These are phyloP conservation scores for Stenolophus ochropezus DNA, from an alignment of 2,888 invertebrate genomes.

Conservation along the genomic window DNA sequence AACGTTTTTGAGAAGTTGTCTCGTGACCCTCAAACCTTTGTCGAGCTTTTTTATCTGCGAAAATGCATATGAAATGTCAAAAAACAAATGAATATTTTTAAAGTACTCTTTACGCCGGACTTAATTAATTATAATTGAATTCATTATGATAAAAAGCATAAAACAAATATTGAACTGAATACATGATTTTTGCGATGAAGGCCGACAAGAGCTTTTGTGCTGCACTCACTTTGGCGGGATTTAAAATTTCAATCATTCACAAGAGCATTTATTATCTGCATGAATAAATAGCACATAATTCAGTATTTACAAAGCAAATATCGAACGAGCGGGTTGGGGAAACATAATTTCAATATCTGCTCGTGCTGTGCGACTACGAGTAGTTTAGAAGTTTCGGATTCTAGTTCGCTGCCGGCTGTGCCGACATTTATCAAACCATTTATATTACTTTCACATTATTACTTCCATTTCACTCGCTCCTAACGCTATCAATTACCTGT, in stretches of 20 bases:
- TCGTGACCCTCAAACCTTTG: too few species aligned
- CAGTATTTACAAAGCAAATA: constrained; percentile 15
- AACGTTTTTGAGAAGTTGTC: too few species aligned
- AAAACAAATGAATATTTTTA: too few species aligned
- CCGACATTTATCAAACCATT: constrained; percentile 30
- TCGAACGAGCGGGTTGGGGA: not conserved
- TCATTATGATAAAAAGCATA: not conserved
- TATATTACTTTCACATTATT: constrained; percentile 39
- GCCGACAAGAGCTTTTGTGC: not conserved
- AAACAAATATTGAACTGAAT: not conserved
- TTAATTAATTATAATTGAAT: too few species aligned
- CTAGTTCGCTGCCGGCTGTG: not conserved
- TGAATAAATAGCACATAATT: not conserved
- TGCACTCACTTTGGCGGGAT: not conserved
- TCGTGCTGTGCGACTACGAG: not conserved
- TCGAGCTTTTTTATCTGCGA: too few species aligned
- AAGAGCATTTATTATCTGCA: not conserved
- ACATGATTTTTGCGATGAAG: not conserved
- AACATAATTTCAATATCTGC: constrained; percentile 15
- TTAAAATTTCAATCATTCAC: not conserved
- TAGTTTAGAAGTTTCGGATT: constrained; percentile 6
- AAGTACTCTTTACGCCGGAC: too few species aligned
- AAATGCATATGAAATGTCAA: too few species aligned
- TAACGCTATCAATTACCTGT: constrained; percentile 32
- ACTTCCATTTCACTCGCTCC: constrained; percentile 29